Base-by-base conservation (phyloP, 1,140 invertebrate genomes). In the Drosophila repleta region DNA sequence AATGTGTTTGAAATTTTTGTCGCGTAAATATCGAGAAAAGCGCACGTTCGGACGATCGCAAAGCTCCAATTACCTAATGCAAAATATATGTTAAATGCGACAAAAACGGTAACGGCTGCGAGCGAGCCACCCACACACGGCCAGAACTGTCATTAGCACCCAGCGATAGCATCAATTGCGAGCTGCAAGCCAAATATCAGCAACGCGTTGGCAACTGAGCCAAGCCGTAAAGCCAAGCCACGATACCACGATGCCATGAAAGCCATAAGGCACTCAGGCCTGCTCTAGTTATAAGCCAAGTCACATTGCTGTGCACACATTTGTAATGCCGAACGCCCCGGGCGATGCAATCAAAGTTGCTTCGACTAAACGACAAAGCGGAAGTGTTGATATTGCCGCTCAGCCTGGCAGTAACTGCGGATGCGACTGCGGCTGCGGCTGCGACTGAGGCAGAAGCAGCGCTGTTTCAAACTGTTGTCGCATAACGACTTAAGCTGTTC, bases 401-500 rank as follows among this genome's bases (percentile, higher is more conserved):
- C n/a, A n/a, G 82, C 39, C 39, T n/a, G 10, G 26, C 81, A n/a
- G n/a, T n/a, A n/a, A n/a, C n/a, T n/a, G n/a, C n/a, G n/a, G n/a
- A n/a, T n/a, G n/a, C n/a, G 51, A 37, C 74, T 46, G 74, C 35
- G 52, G 24, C 41, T 18, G 26, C 17, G 32, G 55, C 74, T 53
- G 62, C 17, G 26, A 35, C 37, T 26, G 18, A 3, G 21, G 5
- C 39, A 13, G 29, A 37, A 17, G 48, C 52, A 17, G 60, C 52
- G 48, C 74, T 63, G 53, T 37, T 37, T 62, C 56, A 76, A 84
- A 74, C 79, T 65, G 76, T 84, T 83, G 80, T 87, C 82, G 76
- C 78, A 82, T 69, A 85, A 85, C 82, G 82, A 88, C 78, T 85
- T 85, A 82, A 85, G 78, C 78, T 82, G 64, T 74, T 78, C 82